Evolutionary conservation across 2,888 invertebrate species (phyloP).

Genomic region (Diarsia mendica): DNA sequence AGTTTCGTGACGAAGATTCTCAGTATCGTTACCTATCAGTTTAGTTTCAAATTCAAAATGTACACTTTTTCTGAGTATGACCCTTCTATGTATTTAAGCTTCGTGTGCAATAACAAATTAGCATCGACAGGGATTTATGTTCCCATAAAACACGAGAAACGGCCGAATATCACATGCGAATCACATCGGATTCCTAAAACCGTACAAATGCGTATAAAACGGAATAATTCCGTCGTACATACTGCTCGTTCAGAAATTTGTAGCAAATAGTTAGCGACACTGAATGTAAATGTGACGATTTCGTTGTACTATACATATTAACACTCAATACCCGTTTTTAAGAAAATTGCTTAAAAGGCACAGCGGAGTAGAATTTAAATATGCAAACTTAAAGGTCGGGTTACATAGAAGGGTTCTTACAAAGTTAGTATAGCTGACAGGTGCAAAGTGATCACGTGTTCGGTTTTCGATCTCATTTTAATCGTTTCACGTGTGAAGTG

Average conservation of each 20-base stretch:
- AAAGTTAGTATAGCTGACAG: constrained; percentile 25
- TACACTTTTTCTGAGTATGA: too few relatives aligned
- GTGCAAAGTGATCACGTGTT: constrained; percentile 45
- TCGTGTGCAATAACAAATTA: constrained; percentile 34
- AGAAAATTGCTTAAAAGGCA: constrained; percentile 67
- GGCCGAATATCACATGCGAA: constrained; percentile 61
- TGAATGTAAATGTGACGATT: constrained; percentile 74
- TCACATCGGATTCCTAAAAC: constrained; percentile 69
- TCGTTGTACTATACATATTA: constrained; percentile 71
- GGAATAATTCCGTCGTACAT: constrained; percentile 51
- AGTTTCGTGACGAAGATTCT: too few relatives aligned
- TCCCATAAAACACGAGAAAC: constrained; percentile 54
- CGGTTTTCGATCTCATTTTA: constrained; percentile 60
- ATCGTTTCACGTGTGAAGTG: constrained; percentile 48
- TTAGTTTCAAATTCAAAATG: too few relatives aligned
- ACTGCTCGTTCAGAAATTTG: constrained; percentile 62
- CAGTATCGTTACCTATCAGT: too few relatives aligned
- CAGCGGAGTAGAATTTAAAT: constrained; percentile 57
- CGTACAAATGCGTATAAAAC: constrained; percentile 59
- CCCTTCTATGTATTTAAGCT: constrained; percentile 9
- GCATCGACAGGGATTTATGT: constrained; percentile 48
- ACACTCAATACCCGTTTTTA: constrained; percentile 65
- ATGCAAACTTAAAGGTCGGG: constrained; percentile 39
- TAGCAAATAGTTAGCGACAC: constrained; percentile 63
- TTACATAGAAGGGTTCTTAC: constrained; percentile 49